phyloP scores from a whole-genome alignment of 2,797 vertebrate species.

The Pseudochirops cupreus region DNA sequence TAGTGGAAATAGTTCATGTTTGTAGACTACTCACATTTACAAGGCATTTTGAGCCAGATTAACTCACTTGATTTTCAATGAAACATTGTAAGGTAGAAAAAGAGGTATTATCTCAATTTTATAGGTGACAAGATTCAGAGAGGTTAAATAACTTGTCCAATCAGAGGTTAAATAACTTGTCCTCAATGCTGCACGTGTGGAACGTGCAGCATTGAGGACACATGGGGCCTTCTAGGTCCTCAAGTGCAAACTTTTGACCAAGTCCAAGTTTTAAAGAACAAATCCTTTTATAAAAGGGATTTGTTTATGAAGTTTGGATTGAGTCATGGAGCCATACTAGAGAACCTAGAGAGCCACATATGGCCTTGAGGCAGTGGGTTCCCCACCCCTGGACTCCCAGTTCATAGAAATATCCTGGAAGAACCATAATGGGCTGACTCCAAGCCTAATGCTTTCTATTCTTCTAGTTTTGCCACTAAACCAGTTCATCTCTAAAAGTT shows the following conservation, averaged over 20 bases:
- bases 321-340: too few species aligned
- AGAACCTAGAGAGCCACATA: too few species aligned
- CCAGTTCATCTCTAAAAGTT: background rate
- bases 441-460: background rate
- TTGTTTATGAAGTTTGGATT: too few species aligned
- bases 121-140: background rate
- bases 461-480: background rate
- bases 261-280: too few species aligned
- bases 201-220: too few species aligned
- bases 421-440: background rate
- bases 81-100: background rate
- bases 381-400: too few species aligned
- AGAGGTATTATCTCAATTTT: background rate
- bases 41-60: background rate
- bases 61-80: background rate
- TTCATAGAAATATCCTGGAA: background rate
- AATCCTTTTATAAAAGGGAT: too few species aligned
- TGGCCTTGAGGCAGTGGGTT: too few species aligned
- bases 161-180: too few species aligned
- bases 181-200: too few species aligned
- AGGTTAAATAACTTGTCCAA: background rate
- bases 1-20: background rate
- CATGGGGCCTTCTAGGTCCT: too few species aligned
- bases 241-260: too few species aligned
- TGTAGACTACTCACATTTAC: background rate